Evolutionary conservation across 2,797 vertebrate species (phyloP).

Genomic region (Mastacembelus armatus): DNA sequence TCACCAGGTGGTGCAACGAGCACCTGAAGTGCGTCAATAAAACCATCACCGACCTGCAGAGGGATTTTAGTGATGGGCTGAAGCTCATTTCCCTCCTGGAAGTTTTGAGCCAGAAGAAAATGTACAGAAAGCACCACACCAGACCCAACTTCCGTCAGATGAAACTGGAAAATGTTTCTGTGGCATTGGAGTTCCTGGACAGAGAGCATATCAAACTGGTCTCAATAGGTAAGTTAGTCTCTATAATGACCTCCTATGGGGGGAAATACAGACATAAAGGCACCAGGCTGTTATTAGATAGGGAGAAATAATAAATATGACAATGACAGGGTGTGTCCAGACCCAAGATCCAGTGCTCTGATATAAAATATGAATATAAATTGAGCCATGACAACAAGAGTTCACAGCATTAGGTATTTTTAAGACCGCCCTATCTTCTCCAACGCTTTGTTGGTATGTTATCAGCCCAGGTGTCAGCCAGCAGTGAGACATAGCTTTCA

Average conservation of each 20-base stretch:
- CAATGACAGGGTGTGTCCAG: not conserved
- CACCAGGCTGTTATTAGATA: not conserved
- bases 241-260: not conserved
- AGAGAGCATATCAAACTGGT: constrained; percentile 94
- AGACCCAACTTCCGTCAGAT: constrained; percentile 96
- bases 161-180: constrained; percentile 96
- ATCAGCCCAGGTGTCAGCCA: constrained; percentile 41
- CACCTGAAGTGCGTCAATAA: constrained; percentile 96
- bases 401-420: not conserved
- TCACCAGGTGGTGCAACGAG: constrained; percentile 97
- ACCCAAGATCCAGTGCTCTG: not conserved
- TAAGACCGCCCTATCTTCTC: constrained; percentile 6
- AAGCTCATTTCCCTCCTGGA: constrained; percentile 94
- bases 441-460: constrained; percentile 30
- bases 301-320: not conserved
- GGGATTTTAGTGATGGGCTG: constrained; percentile 91
- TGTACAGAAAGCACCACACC: constrained; percentile 93
- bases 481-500: constrained; percentile 32
- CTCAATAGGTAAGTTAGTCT: constrained; percentile 89
- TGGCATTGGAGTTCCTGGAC: constrained; percentile 95
- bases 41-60: constrained; percentile 91
- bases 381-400: not conserved
- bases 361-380: constrained; percentile 3
- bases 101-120: constrained; percentile 96
- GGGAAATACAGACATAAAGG: not conserved